Evolutionary conservation across 2,113 vertebrate genomes (phyloP).

Genomic region (Laterallus jamaicensis): DNA sequence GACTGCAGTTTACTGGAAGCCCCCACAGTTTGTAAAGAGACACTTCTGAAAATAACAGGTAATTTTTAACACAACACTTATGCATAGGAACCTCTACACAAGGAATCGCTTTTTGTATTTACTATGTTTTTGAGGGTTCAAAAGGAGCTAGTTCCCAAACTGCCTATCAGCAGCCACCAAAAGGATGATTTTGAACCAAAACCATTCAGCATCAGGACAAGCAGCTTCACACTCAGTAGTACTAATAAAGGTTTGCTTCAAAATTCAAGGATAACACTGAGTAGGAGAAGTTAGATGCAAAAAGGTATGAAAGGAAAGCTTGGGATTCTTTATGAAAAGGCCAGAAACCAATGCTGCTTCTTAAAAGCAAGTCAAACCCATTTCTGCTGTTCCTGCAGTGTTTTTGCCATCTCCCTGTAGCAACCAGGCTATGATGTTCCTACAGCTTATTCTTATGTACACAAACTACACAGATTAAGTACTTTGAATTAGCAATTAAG

Average conservation of each 20-base stretch:
- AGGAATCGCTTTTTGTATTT: neutral
- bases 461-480: neutral
- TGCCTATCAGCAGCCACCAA: neutral
- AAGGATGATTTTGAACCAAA: neutral
- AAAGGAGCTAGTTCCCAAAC: neutral
- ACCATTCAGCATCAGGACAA: neutral
- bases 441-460: neutral
- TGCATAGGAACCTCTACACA: neutral
- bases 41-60: neutral
- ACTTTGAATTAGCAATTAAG: neutral
- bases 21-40: neutral
- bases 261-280: neutral
- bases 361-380: neutral
- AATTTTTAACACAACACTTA: neutral
- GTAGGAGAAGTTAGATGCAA: neutral
- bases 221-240: neutral
- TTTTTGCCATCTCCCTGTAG: neutral
- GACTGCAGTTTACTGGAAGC: neutral
- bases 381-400: neutral
- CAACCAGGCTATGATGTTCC: neutral
- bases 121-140: neutral
- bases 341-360: neutral
- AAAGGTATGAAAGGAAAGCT: neutral
- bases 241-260: neutral
- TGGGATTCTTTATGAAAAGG: neutral